These are phyloP conservation scores for Megalops cyprinoides DNA, from an alignment of 2,797 vertebrate species.

Conservation along the genomic window DNA sequence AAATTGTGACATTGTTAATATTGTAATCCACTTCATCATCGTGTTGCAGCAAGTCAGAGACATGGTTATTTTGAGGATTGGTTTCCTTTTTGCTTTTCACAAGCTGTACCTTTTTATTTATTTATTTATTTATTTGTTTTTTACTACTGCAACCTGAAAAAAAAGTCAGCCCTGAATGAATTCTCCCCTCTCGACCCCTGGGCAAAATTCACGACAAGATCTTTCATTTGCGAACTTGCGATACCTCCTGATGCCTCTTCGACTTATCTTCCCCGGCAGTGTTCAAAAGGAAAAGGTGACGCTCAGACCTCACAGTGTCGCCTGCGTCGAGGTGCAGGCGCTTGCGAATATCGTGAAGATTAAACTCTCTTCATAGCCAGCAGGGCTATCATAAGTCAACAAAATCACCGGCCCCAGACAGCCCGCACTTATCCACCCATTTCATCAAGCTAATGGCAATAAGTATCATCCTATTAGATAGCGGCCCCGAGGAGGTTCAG, in stretches of 20 bases:
- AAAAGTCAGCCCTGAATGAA: background rate
- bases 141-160: background rate
- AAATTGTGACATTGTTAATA: background rate
- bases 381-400: background rate
- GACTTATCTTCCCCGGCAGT: background rate
- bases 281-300: background rate
- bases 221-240: background rate
- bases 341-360: background rate
- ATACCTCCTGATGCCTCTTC: background rate
- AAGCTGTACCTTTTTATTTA: background rate
- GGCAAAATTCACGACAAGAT: background rate
- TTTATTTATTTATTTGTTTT: background rate
- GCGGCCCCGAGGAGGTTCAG: background rate
- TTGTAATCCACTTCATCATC: background rate
- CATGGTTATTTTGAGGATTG: background rate
- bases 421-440: background rate
- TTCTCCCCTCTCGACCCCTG: background rate
- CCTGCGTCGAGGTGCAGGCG: background rate
- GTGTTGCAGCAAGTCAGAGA: background rate
- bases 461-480: background rate
- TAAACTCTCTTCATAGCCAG: background rate
- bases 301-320: background rate
- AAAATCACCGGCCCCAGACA: background rate
- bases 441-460: slow-evolving; percentile 3
- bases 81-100: too few species aligned